Evolutionary conservation across 2,797 vertebrate species (phyloP).

Genomic region (Macrochelys suwanniensis): DNA sequence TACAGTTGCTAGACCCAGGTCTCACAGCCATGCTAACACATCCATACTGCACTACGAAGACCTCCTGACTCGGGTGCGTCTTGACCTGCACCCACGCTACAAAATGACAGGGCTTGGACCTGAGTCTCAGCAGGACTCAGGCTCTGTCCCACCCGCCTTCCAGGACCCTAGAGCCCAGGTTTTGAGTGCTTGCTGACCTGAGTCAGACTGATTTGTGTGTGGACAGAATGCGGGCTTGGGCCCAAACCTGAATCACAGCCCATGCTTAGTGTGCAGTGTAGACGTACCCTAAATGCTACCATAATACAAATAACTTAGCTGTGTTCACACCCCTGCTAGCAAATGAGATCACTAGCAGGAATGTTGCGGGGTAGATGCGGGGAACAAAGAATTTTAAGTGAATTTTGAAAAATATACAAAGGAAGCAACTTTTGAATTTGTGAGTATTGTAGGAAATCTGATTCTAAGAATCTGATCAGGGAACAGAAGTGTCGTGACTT

Average conservation of each 20-base stretch:
- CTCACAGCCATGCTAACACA: background rate
- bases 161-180: background rate
- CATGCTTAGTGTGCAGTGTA: background rate
- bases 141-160: background rate
- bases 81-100: background rate
- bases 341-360: conserved; percentile 43
- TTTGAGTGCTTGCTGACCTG: background rate
- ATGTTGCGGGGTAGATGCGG: background rate
- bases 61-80: background rate
- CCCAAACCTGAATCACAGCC: background rate
- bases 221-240: background rate
- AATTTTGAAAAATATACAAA: background rate
- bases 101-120: background rate
- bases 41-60: background rate
- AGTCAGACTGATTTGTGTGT: background rate
- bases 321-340: conserved; percentile 36
- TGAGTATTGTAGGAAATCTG: background rate
- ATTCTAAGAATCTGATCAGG: background rate
- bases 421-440: background rate
- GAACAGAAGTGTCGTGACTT: background rate
- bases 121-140: background rate
- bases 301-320: background rate
- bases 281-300: background rate
- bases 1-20: background rate
- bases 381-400: rapidly evolving